Conservation (phyloP, 2,888 invertebrate genomes). For the Venustoraphidia nigricollis region DNA sequence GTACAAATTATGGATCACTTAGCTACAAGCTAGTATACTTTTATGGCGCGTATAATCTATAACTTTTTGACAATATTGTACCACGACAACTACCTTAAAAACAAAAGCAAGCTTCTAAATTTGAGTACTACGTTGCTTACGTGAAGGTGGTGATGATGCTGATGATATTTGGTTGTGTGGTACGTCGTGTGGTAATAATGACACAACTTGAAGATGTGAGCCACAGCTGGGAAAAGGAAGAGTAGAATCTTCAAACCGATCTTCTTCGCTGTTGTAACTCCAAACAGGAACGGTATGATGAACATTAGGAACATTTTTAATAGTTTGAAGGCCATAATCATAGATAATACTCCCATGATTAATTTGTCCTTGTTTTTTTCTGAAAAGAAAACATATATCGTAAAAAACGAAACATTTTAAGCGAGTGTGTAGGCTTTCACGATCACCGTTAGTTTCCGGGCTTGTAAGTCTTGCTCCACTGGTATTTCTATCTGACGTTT, state of each 20-base stretch:
- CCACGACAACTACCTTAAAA: no score
- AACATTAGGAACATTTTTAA: conserved; percentile 68
- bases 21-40: no score
- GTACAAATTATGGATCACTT: no score
- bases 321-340: conserved; percentile 52
- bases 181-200: conserved; percentile 63
- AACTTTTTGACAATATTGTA: no score
- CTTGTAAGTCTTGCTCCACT: no score
- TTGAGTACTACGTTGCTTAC: no score
- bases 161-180: conserved; percentile 61
- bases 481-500: no score
- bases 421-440: no score
- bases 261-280: conserved; percentile 71
- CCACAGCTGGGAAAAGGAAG: conserved; percentile 67
- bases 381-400: conserved; percentile 28
- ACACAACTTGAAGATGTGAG: conserved; percentile 72
- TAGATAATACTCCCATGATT: conserved; percentile 3
- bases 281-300: conserved; percentile 60
- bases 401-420: no score
- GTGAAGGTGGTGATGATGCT: conserved; percentile 51
- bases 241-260: conserved; percentile 63
- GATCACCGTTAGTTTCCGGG: no score
- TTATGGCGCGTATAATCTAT: no score
- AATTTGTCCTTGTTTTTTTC: conserved; percentile 64
- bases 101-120: no score